These are phyloP conservation scores for Siniperca obscura DNA, from an alignment of 2,797 vertebrate species.

Conservation along the genomic window DNA sequence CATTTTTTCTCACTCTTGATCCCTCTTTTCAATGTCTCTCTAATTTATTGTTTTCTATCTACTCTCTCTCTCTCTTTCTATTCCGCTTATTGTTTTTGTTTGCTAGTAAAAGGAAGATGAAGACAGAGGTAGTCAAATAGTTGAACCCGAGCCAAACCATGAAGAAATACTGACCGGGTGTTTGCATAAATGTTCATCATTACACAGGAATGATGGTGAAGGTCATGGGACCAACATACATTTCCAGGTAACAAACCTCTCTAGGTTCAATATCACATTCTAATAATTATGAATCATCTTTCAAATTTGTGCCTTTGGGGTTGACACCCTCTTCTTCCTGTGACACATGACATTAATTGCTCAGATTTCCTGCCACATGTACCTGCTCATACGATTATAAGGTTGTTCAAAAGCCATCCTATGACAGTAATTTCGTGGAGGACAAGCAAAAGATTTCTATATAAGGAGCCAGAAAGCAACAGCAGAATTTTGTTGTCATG, in stretches of 20 bases:
- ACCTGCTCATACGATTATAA: constrained; percentile 38
- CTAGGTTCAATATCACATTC: constrained; percentile 8
- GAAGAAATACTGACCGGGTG: constrained; percentile 9
- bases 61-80: neutral
- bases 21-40: constrained; percentile 14
- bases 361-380: constrained; percentile 43
- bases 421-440: constrained; percentile 35
- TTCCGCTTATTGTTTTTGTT: constrained; percentile 28
- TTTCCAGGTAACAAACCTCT: constrained; percentile 32
- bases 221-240: constrained; percentile 22
- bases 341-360: constrained; percentile 11
- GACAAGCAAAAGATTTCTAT: constrained; percentile 72
- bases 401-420: constrained; percentile 36
- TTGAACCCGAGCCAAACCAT: constrained; percentile 35
- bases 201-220: constrained; percentile 29
- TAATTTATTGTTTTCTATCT: constrained; percentile 12
- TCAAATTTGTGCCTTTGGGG: constrained; percentile 29
- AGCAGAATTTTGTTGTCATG: constrained; percentile 60
- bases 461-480: constrained; percentile 76
- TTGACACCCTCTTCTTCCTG: constrained; percentile 46
- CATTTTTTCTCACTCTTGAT: neutral
- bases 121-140: constrained; percentile 38
- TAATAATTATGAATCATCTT: constrained; percentile 49
- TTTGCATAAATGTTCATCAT: constrained; percentile 35
- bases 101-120: constrained; percentile 28